Percentiles rank a stretch among this genome's conserved stretches.
These are phyloP conservation scores for Rhopalosiphum nymphaeae DNA, from an alignment of 2,888 invertebrate genomes.

Conservation along the genomic window DNA sequence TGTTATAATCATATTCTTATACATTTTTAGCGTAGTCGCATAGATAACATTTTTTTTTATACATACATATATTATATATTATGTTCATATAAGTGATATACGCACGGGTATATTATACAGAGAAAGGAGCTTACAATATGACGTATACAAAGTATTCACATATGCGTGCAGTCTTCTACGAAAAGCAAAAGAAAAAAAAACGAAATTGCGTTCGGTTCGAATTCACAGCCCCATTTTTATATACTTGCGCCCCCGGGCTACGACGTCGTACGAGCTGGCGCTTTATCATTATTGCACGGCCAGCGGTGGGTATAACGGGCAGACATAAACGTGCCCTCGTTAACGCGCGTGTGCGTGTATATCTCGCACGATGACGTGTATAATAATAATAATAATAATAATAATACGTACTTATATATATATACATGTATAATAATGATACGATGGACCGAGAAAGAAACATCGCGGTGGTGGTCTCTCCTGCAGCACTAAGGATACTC, in stretches of 20 bases:
- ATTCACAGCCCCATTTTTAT: not conserved
- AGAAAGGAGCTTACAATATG: not conserved
- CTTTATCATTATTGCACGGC: constrained; percentile 37
- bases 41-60: not conserved
- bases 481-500: not conserved
- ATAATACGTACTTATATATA: not conserved
- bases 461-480: constrained; percentile 28
- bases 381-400: constrained; percentile 7
- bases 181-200: not conserved
- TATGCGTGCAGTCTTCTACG: not conserved
- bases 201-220: not conserved
- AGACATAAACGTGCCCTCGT: constrained; percentile 46
- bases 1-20: not conserved
- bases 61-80: too few relatives aligned
- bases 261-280: not conserved
- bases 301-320: constrained; percentile 25
- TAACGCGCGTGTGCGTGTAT: constrained; percentile 16
- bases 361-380: constrained; percentile 34
- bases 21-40: not conserved
- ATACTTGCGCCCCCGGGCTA: not conserved
- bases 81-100: not conserved
- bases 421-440: not conserved
- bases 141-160: not conserved
- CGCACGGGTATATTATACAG: not conserved
- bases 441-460: not conserved